Conservation (phyloP, 2,888 invertebrate genomes). For the Erebia epiphron region DNA sequence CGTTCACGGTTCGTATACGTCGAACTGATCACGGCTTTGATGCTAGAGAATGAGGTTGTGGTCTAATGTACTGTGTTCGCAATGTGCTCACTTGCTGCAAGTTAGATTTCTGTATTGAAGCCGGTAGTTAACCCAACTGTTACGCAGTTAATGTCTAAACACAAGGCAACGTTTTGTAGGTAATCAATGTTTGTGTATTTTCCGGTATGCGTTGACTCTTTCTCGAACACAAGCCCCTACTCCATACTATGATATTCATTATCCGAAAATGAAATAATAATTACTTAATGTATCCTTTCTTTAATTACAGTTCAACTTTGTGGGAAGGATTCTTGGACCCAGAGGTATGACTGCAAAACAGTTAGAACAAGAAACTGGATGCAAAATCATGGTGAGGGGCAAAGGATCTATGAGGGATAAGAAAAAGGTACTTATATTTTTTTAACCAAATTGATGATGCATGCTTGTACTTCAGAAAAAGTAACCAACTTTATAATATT, state of each 20-base stretch:
- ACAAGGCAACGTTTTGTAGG: constrained; percentile 18
- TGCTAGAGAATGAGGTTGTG: constrained; percentile 68
- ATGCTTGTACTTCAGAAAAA: neutral
- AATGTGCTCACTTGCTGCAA: constrained; percentile 58
- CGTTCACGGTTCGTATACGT: constrained; percentile 75
- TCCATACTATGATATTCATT: too few species aligned
- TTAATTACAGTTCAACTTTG: constrained; percentile 97
- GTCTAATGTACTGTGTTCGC: constrained; percentile 55
- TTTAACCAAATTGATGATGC: neutral
- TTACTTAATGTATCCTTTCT: constrained; percentile 10
- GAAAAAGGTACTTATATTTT: constrained; percentile 95
- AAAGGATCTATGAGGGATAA: constrained; percentile 99
- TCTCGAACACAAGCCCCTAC: neutral
- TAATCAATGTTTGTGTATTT: constrained; percentile 17
- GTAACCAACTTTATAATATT: constrained; percentile 33
- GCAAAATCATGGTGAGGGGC: constrained; percentile 99
- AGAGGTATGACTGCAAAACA: constrained; percentile 99
- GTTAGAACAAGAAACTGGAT: constrained; percentile 99
- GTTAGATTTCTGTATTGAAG: constrained; percentile 66
- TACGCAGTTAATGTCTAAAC: constrained; percentile 31
- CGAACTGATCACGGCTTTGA: constrained; percentile 71
- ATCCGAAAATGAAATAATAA: neutral
- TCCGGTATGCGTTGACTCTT: constrained; percentile 10
- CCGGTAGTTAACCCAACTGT: constrained; percentile 71
- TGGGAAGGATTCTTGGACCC: constrained; percentile 99